These are phyloP conservation scores for Drosophila kepulauana DNA, from an alignment of 1,140 invertebrate species.

Conservation along the genomic window DNA sequence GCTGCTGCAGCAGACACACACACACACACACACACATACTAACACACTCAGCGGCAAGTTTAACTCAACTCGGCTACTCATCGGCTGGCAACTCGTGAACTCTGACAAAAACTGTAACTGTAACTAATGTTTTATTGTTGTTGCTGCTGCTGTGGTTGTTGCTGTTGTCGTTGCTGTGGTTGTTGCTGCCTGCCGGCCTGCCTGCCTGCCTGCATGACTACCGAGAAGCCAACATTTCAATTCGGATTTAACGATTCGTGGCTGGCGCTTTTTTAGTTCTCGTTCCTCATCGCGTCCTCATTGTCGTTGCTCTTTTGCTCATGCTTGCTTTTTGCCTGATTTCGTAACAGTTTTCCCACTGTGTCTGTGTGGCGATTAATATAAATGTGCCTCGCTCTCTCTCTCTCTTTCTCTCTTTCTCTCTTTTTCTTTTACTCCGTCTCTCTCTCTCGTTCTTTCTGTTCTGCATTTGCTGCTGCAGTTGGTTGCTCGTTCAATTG, in stretches of 20 bases:
- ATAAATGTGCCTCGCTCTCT: slow-evolving; percentile 6
- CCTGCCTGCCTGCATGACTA: no score
- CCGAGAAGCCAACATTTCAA: slow-evolving; percentile 75
- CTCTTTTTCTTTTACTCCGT: background rate
- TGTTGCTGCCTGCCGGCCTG: slow-evolving; percentile 42
- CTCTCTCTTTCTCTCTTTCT: background rate
- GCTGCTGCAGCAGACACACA: slow-evolving; percentile 53
- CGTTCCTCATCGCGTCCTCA: slow-evolving; percentile 19
- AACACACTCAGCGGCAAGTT: slow-evolving; percentile 28
- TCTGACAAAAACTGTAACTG: slow-evolving; percentile 47
- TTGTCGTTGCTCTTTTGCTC: slow-evolving; percentile 30
- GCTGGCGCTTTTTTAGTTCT: slow-evolving; percentile 22
- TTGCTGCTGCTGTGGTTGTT: slow-evolving; percentile 20
- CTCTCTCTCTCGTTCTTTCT: background rate
- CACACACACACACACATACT: slow-evolving; percentile 16
- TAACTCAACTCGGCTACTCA: slow-evolving; percentile 66
- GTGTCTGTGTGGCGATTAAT: slow-evolving; percentile 14
- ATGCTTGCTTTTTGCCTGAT: slow-evolving; percentile 21
- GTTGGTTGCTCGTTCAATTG: slow-evolving; percentile 30
- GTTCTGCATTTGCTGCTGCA: slow-evolving; percentile 18
- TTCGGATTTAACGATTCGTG: slow-evolving; percentile 61
- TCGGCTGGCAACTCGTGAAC: slow-evolving; percentile 68
- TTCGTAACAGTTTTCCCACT: slow-evolving; percentile 47
- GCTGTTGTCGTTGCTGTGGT: slow-evolving; percentile 25
- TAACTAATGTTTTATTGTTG: slow-evolving; percentile 45